Evolutionary conservation across 2,797 vertebrate genomes (phyloP).

Genomic region (Vireo griseus): DNA sequence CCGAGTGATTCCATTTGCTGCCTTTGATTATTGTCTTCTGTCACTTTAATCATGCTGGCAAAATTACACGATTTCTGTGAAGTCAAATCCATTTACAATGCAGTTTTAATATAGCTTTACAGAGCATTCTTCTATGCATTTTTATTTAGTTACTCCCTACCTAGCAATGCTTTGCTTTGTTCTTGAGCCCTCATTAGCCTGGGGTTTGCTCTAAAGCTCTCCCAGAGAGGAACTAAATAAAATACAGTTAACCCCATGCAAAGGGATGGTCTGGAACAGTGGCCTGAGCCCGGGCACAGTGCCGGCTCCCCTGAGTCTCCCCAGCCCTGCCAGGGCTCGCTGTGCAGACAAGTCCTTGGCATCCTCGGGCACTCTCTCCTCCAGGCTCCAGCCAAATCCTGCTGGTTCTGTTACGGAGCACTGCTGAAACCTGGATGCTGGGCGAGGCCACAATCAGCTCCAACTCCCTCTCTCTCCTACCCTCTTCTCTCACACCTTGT

Average conservation of each 20-base stretch:
- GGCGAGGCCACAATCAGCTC: neutral
- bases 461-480: neutral
- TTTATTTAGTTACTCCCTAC: slow-evolving; percentile 63
- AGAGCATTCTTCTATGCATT: slow-evolving; percentile 40
- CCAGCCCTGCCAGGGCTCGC: neutral
- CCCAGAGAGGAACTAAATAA: slow-evolving; percentile 26
- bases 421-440: neutral
- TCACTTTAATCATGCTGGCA: slow-evolving; percentile 63
- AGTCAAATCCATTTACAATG: slow-evolving; percentile 66
- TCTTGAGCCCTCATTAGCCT: slow-evolving; percentile 61
- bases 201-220: slow-evolving; percentile 52
- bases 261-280: neutral
- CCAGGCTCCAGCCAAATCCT: neutral
- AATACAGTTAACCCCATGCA: slow-evolving; percentile 30
- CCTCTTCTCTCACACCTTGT: neutral
- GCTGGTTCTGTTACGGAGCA: neutral
- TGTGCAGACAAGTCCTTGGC: neutral
- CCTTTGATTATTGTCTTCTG: slow-evolving; percentile 67
- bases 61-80: slow-evolving; percentile 64
- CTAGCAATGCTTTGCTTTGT: slow-evolving; percentile 59
- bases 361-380: neutral
- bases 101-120: slow-evolving; percentile 62
- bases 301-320: neutral
- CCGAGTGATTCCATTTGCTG: slow-evolving; percentile 50
- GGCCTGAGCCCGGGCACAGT: neutral